A percentile compares a stretch with the other conserved stretches of the same genome.
These are phyloP conservation scores for Chaetophractus vellerosus DNA, from an alignment of 2,797 vertebrate species.

Conservation along the genomic window DNA sequence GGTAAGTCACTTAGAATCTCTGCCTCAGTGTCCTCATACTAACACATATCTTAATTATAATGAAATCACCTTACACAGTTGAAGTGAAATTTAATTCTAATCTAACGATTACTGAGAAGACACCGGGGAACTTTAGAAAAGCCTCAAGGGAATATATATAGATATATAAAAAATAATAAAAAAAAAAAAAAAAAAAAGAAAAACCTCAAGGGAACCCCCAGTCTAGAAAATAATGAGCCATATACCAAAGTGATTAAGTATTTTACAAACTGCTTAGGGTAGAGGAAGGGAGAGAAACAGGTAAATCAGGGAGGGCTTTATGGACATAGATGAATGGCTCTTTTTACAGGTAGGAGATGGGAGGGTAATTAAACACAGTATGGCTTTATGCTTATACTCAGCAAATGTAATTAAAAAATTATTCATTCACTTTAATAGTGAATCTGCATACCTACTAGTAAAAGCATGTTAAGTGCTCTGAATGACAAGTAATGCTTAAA, in stretches of 20 bases:
- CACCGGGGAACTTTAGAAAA: background rate
- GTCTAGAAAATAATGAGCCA: background rate
- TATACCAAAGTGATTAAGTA: background rate
- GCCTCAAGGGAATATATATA: no score
- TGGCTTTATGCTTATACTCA: background rate
- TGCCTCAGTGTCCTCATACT: background rate
- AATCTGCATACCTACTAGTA: background rate
- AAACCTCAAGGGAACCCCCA: background rate
- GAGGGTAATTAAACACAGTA: background rate
- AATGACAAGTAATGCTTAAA: constrained; percentile 19
- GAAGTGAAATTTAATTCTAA: background rate
- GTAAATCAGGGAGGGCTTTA: background rate
- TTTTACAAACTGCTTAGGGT: background rate
- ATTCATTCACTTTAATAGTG: background rate
- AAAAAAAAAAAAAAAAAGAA: no score
- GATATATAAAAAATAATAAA: no score
- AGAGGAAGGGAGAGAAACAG: background rate
- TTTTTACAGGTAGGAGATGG: background rate
- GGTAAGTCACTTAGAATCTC: background rate
- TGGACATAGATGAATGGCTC: background rate
- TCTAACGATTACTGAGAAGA: constrained; percentile 25
- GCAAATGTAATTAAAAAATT: background rate
- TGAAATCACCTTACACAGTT: constrained; percentile 30
- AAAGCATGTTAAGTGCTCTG: background rate
- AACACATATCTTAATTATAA: background rate